phyloP scores from a whole-genome alignment of 2,113 vertebrate species.

The Tonatia bakeri region DNA sequence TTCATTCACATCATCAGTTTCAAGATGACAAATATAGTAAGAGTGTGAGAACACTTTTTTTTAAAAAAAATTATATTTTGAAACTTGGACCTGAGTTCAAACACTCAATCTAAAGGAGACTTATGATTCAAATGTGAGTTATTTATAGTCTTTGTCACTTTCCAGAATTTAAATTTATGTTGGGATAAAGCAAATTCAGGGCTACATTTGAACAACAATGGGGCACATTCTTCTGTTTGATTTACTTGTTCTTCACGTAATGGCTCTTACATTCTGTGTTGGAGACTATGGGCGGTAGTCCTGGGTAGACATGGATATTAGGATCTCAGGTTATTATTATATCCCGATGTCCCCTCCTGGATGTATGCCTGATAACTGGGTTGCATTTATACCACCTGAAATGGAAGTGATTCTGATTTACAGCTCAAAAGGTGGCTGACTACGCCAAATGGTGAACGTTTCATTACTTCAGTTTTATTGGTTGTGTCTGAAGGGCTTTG shows the following conservation, averaged over 20 bases:
- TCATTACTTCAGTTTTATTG: constrained; percentile 79
- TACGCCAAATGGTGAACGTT: constrained; percentile 78
- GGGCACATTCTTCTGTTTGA: constrained; percentile 62
- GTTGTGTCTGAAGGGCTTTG: constrained; percentile 76
- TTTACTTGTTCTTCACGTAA: constrained; percentile 56
- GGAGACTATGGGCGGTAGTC: constrained; percentile 64
- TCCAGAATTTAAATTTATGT: constrained; percentile 67
- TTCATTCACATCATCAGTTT: constrained; percentile 77
- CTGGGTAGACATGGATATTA: constrained; percentile 66
- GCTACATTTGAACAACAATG: constrained; percentile 55
- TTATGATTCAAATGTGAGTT: constrained; percentile 27
- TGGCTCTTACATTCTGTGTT: constrained; percentile 64
- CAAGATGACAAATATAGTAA: constrained; percentile 79
- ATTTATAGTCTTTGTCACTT: constrained; percentile 60
- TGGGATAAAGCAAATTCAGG: constrained; percentile 56
- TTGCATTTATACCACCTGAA: constrained; percentile 76
- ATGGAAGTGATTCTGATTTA: constrained; percentile 80
- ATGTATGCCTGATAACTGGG: constrained; percentile 75
- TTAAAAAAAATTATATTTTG: constrained; percentile 39
- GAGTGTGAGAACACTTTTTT: constrained; percentile 71
- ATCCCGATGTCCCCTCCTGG: constrained; percentile 61
- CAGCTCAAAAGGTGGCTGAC: constrained; percentile 77
- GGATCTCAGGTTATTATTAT: constrained; percentile 69
- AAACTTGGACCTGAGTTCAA: constrained; percentile 73
- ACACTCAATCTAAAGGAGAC: constrained; percentile 44